Evolutionary conservation across 2,888 invertebrate species (phyloP).

Genomic region (Spatulosminthurus flaviceps): DNA sequence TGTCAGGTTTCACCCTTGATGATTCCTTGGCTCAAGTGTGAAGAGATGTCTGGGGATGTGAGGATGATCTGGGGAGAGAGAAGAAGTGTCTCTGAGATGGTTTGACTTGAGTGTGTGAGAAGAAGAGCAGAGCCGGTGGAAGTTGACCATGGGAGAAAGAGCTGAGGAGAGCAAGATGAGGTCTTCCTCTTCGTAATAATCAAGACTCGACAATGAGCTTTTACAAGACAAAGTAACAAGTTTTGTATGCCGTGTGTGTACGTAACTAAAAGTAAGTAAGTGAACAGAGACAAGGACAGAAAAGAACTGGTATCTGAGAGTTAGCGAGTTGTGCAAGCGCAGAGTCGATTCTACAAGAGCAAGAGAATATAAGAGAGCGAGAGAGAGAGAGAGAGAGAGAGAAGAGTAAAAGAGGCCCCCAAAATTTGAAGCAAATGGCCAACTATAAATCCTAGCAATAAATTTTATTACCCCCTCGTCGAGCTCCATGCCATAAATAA

Average conservation of each 20-base stretch:
- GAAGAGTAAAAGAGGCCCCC: constrained; percentile 52
- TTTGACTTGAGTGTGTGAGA: too few relatives aligned
- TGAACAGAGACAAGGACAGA: constrained; percentile 55
- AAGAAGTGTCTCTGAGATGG: too few relatives aligned
- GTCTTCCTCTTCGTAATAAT: constrained; percentile 44
- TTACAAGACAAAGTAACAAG: constrained; percentile 45
- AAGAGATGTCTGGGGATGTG: too few relatives aligned
- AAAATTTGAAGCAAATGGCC: constrained; percentile 64
- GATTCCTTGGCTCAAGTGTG: too few relatives aligned
- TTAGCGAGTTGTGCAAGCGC: constrained; percentile 53
- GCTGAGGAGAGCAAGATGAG: not conserved
- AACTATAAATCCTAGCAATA: constrained; percentile 64
- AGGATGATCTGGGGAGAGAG: too few relatives aligned
- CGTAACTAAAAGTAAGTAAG: constrained; percentile 31
- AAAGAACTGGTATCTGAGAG: constrained; percentile 51
- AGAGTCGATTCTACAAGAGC: constrained; percentile 37
- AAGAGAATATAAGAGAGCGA: constrained; percentile 23
- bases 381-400: constrained; percentile 35
- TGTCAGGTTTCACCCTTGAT: too few relatives aligned
- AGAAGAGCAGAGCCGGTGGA: not conserved
- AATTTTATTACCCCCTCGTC: constrained; percentile 64
- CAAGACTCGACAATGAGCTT: constrained; percentile 46
- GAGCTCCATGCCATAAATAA: constrained; percentile 64
- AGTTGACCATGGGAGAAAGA: not conserved
- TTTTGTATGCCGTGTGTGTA: constrained; percentile 35